Evolutionary conservation across 1,140 invertebrate genomes (phyloP).

Genomic region (Drosophila quadrilineata): DNA sequence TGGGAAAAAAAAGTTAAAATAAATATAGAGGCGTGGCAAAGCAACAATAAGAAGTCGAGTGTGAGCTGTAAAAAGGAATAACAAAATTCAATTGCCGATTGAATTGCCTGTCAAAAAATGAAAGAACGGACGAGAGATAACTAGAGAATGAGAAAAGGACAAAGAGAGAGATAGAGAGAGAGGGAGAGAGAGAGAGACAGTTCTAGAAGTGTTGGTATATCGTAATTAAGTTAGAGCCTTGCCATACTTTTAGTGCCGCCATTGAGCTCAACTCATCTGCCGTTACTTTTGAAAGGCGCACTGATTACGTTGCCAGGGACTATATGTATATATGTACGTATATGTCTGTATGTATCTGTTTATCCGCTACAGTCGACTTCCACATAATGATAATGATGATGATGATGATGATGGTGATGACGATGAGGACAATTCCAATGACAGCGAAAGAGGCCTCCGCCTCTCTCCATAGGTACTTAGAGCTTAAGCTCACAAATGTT

Average conservation of each 20-base stretch:
- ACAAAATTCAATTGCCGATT: conserved; percentile 48
- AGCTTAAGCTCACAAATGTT: conserved; percentile 18
- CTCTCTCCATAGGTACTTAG: conserved; percentile 29
- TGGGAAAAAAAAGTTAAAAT: not conserved
- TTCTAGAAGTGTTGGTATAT: conserved; percentile 24
- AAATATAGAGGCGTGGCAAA: no score
- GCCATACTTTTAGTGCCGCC: conserved; percentile 21
- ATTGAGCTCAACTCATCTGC: conserved; percentile 1
- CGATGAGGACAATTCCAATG: no score
- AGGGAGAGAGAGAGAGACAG: not conserved
- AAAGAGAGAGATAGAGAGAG: no score
- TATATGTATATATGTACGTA: no score
- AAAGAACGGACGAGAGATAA: not conserved
- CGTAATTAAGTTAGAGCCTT: conserved; percentile 74
- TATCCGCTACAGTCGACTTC: no score
- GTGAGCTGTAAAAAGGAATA: not conserved
- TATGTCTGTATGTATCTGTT: not conserved
- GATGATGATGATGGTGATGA: no score
- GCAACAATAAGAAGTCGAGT: not conserved
- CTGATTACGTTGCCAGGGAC: conserved; percentile 37
- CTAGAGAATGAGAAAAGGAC: not conserved
- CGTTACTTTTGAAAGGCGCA: conserved; percentile 14
- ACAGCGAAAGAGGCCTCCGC: not conserved
- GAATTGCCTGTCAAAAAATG: conserved; percentile 54
- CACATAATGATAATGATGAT: no score